Evolutionary conservation across 2,888 invertebrate species (phyloP).

Genomic region (Parnassius apollo): DNA sequence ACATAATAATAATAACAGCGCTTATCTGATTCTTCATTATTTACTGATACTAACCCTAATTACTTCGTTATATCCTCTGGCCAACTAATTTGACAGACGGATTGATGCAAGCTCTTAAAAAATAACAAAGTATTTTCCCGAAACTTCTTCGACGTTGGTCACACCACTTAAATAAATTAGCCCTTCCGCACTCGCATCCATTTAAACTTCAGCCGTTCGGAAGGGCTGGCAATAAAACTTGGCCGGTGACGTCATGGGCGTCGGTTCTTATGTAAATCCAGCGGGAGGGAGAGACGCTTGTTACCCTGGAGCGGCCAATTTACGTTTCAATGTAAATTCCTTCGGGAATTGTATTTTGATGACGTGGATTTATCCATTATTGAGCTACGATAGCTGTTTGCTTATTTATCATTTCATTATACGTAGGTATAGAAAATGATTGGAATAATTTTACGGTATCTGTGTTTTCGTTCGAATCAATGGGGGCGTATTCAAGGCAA

Average conservation of each 20-base stretch:
- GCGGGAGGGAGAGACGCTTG: constrained; percentile 14
- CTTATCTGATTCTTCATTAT: neutral
- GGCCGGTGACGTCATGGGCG: constrained; percentile 19
- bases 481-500: too few relatives aligned
- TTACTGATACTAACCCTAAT: neutral
- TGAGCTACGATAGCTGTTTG: too few relatives aligned
- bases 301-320: constrained; percentile 12
- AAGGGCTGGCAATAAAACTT: constrained; percentile 26
- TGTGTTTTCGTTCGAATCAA: too few relatives aligned
- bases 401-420: too few relatives aligned
- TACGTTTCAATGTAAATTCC: constrained; percentile 5
- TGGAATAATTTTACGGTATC: too few relatives aligned
- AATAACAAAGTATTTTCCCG: neutral
- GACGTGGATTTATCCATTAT: neutral
- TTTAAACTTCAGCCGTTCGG: constrained; percentile 25
- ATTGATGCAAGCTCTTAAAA: neutral
- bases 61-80: neutral
- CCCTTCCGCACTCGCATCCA: constrained; percentile 24
- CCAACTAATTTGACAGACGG: neutral
- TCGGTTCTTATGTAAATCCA: constrained; percentile 22
- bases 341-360: constrained; percentile 15
- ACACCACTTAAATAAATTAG: constrained; percentile 16
- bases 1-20: neutral
- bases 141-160: neutral
- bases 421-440: too few relatives aligned